Percentiles rank a stretch among this genome's conserved stretches.
These are phyloP conservation scores for Hypsopygia costalis DNA, from an alignment of 2,888 invertebrate species.

Conservation along the genomic window DNA sequence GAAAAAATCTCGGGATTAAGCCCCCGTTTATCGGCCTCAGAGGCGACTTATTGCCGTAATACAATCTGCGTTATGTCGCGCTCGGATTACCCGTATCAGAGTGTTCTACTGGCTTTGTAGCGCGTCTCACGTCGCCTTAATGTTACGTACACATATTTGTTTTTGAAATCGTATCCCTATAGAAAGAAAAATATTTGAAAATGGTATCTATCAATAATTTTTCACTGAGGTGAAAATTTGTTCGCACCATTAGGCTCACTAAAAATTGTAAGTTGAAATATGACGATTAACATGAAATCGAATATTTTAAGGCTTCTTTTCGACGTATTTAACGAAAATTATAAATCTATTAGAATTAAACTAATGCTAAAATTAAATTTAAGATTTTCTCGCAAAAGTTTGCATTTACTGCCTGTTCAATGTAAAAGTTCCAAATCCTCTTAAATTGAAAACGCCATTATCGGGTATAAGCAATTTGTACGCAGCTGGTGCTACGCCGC, in stretches of 20 bases:
- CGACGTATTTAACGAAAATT: too few relatives aligned
- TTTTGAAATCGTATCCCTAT: too few relatives aligned
- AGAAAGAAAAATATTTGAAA: too few relatives aligned
- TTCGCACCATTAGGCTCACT: too few relatives aligned
- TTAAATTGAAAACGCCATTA: slow-evolving; percentile 77
- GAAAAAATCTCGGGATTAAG: slow-evolving; percentile 75
- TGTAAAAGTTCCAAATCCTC: slow-evolving; percentile 64
- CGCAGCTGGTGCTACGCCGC: slow-evolving; percentile 65
- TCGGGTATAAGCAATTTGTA: slow-evolving; percentile 72
- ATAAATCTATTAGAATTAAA: too few relatives aligned
- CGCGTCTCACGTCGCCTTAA: slow-evolving; percentile 2
- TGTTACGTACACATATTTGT: neutral
- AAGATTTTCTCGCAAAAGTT: neutral
- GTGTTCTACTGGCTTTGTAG: slow-evolving; percentile 46
- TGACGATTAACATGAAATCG: too few relatives aligned
- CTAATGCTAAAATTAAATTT: too few relatives aligned
- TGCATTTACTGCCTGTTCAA: slow-evolving; percentile 23
- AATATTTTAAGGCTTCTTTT: too few relatives aligned
- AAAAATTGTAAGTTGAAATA: too few relatives aligned
- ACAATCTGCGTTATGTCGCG: slow-evolving; percentile 76
- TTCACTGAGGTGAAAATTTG: too few relatives aligned
- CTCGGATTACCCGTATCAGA: slow-evolving; percentile 66
- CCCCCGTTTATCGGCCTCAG: slow-evolving; percentile 64
- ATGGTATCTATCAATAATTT: too few relatives aligned
- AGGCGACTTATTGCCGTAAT: slow-evolving; percentile 72